A percentile compares a stretch with the other conserved stretches of the same genome.
Evolutionary conservation across 2,113 vertebrate genomes (phyloP).

Genomic region (Sinocyclocheilus anophthalmus): DNA sequence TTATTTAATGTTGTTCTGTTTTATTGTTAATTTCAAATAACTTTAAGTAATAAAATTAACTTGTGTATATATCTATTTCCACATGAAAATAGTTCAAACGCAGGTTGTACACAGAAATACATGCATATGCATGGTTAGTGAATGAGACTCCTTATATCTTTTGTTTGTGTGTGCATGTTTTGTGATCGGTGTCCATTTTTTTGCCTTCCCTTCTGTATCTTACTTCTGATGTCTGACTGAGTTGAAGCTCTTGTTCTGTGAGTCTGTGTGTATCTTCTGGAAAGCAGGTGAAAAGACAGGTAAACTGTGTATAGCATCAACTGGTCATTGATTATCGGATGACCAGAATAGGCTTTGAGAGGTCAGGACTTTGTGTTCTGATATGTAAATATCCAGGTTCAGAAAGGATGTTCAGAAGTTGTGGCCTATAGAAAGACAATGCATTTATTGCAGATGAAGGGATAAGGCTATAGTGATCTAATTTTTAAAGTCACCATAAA

Average conservation of each 20-base stretch:
- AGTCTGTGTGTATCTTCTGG: not conserved
- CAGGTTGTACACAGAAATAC: not conserved
- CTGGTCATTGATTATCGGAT: not conserved
- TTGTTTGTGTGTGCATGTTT: conserved; percentile 25
- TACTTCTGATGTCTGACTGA: not conserved
- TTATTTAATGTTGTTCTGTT: no score
- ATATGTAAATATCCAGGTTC: not conserved
- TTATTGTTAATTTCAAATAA: no score
- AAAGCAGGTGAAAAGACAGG: not conserved
- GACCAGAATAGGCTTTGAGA: not conserved
- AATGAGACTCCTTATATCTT: conserved; percentile 16
- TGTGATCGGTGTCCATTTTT: not conserved
- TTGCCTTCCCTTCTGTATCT: not conserved
- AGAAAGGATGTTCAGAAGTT: not conserved
- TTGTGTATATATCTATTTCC: not conserved
- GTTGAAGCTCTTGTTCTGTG: not conserved
- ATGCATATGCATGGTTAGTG: not conserved
- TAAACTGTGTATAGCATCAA: not conserved
- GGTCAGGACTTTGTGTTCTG: not conserved
- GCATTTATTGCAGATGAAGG: not conserved
- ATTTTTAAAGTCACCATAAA: not conserved
- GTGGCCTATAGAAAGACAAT: not conserved
- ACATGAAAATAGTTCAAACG: not conserved
- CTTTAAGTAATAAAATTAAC: not conserved
- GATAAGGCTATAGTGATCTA: not conserved